A percentile compares a stretch with the other conserved stretches of the same genome.
Evolutionary conservation across 2,797 vertebrate species (phyloP).

Genomic region (Sternarchorhynchus goeldii): DNA sequence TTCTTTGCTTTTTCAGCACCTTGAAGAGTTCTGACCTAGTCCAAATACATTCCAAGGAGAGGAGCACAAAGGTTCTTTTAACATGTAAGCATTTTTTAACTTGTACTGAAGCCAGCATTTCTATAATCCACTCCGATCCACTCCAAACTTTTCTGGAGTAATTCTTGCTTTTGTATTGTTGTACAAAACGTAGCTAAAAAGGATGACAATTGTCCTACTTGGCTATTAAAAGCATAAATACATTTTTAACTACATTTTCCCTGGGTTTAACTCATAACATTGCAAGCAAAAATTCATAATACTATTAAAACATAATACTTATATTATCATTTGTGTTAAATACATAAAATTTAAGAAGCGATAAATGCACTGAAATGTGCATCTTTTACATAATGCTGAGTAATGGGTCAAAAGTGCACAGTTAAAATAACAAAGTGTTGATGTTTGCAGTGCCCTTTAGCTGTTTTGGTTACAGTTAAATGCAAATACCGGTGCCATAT

Average conservation of each 20-base stretch:
- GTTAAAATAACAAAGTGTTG: constrained; percentile 3
- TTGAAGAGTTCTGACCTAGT: constrained; percentile 50
- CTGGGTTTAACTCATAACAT: constrained; percentile 33
- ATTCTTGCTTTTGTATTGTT: constrained; percentile 7
- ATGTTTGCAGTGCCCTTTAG: constrained; percentile 2
- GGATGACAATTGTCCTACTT: constrained; percentile 62
- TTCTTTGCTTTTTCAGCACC: constrained; percentile 17
- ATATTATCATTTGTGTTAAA: constrained; percentile 51
- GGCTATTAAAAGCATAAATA: constrained; percentile 53
- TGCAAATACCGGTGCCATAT: too few relatives aligned
- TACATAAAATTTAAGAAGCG: constrained; percentile 32
- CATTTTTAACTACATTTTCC: constrained; percentile 4
- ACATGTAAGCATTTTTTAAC: constrained; percentile 34
- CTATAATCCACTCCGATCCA: constrained; percentile 40
- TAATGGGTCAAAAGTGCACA: constrained; percentile 30
- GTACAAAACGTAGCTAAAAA: constrained; percentile 2
- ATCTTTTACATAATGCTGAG: constrained; percentile 27
- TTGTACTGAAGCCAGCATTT: constrained; percentile 35
- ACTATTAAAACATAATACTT: constrained; percentile 25
- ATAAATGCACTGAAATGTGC: constrained; percentile 39
- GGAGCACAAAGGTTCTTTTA: constrained; percentile 40
- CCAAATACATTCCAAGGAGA: constrained; percentile 35
- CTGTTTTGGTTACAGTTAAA: too few relatives aligned
- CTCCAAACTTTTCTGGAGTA: constrained; percentile 32
- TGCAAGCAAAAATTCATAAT: constrained; percentile 24